phyloP scores from a whole-genome alignment of 1,140 invertebrate species.

The Lasaia peninsularis region DNA sequence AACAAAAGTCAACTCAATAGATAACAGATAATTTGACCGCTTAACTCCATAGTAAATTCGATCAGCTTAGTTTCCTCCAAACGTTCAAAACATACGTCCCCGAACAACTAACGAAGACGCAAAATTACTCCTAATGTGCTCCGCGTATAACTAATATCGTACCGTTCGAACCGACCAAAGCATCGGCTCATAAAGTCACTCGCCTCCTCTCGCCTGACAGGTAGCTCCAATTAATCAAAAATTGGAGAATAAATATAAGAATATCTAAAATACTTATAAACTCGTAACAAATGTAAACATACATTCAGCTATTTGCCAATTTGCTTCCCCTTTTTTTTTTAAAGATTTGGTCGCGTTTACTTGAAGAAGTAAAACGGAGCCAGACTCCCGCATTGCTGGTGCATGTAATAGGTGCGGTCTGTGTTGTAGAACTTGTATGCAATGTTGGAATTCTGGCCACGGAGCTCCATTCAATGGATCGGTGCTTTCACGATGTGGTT shows the following conservation, averaged over 20 bases:
- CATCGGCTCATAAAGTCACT: conserved; percentile 36
- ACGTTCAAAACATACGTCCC: conserved; percentile 45
- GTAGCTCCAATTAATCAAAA: conserved; percentile 48
- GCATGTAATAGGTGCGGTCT: conserved; percentile 39
- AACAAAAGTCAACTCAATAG: conserved; percentile 52
- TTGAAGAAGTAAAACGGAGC: conserved; percentile 63
- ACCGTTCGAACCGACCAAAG: conserved; percentile 49
- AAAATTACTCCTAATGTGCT: conserved; percentile 32
- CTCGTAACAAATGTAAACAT: conserved; percentile 77
- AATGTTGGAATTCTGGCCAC: conserved; percentile 44
- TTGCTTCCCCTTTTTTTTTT: conserved; percentile 39
- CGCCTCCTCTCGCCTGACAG: neutral
- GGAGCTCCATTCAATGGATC: conserved; percentile 85
- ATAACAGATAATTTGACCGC: conserved; percentile 63
- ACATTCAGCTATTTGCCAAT: conserved; percentile 64
- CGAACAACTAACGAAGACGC: conserved; percentile 49
- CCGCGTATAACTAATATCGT: conserved; percentile 27
- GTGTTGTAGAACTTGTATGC: conserved; percentile 39
- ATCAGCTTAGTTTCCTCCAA: conserved; percentile 64
- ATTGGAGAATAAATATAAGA: conserved; percentile 77
- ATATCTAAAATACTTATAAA: conserved; percentile 79
- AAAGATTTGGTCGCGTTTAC: conserved; percentile 51
- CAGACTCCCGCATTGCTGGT: conserved; percentile 49
- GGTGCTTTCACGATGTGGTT: conserved; percentile 95
- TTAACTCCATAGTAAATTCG: conserved; percentile 76